Percentiles rank a stretch among this genome's conserved stretches.
Evolutionary conservation across 2,113 vertebrate species (phyloP).

Genomic region (Ranitomeya imitator): DNA sequence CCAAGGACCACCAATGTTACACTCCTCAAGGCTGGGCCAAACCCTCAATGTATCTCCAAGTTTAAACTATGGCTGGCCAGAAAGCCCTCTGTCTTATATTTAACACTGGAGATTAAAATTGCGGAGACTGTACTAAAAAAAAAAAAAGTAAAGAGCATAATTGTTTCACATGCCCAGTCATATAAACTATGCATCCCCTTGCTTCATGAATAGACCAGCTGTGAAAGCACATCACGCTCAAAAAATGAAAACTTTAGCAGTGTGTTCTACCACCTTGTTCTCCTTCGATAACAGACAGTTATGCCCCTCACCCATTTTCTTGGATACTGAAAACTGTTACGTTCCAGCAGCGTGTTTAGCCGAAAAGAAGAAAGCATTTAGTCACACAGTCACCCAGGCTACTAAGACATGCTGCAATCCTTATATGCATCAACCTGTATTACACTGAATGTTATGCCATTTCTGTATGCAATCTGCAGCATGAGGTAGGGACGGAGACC

Average conservation of each 20-base stretch:
- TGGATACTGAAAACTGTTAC: neutral
- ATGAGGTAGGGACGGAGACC: too few species aligned
- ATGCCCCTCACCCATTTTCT: neutral
- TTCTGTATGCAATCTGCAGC: too few species aligned
- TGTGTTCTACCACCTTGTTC: neutral
- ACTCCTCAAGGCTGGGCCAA: conserved; percentile 58
- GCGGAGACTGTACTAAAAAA: conserved; percentile 79
- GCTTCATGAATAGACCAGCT: conserved; percentile 83
- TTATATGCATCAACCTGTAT: too few species aligned
- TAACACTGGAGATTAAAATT: conserved; percentile 75
- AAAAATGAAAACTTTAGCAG: neutral
- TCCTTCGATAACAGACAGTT: neutral
- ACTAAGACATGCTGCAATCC: too few species aligned
- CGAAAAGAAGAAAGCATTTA: neutral
- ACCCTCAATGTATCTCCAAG: conserved; percentile 62
- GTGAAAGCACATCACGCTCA: conserved; percentile 80
- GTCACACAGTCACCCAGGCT: neutral
- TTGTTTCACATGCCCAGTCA: conserved; percentile 88
- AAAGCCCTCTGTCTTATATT: conserved; percentile 42
- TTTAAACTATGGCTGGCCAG: conserved; percentile 54
- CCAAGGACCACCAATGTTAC: conserved; percentile 61
- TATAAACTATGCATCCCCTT: conserved; percentile 81
- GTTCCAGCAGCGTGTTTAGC: neutral
- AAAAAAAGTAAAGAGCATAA: conserved; percentile 88
- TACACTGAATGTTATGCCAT: too few species aligned